These are phyloP conservation scores for Rutpela maculata DNA, from an alignment of 2,888 invertebrate species.

Conservation along the genomic window DNA sequence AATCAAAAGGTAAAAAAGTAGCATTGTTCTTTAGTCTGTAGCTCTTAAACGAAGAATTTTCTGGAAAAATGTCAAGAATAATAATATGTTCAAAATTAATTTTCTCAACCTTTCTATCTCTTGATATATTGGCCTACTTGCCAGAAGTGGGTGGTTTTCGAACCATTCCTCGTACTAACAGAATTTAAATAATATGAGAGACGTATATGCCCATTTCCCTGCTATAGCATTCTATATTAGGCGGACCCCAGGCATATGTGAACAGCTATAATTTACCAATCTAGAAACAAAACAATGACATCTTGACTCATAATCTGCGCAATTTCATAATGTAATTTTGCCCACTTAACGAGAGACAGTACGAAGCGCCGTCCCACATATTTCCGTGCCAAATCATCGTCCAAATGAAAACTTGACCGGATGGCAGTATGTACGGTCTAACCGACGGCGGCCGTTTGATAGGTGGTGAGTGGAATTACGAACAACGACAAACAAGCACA, in stretches of 20 bases:
- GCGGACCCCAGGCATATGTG: neutral
- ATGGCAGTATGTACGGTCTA: neutral
- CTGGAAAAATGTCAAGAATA: too few relatives aligned
- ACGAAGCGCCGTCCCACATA: conserved; percentile 10
- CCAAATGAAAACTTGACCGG: conserved; percentile 11
- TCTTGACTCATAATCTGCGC: conserved; percentile 20
- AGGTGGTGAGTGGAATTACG: conserved; percentile 19
- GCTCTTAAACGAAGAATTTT: too few relatives aligned
- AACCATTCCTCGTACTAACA: too few relatives aligned
- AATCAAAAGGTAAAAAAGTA: too few relatives aligned
- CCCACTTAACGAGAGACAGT: neutral
- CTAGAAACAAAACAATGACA: conserved; percentile 12
- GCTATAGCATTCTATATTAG: neutral
- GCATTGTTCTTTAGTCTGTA: too few relatives aligned
- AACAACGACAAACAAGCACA: conserved; percentile 7
- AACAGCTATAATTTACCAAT: conserved; percentile 15
- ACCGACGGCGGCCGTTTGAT: conserved; percentile 8
- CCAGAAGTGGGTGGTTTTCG: too few relatives aligned
- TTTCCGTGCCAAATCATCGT: conserved; percentile 23
- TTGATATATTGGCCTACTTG: too few relatives aligned
- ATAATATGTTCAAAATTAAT: too few relatives aligned
- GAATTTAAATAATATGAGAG: too few relatives aligned
- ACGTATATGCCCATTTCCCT: neutral
- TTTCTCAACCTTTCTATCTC: too few relatives aligned
- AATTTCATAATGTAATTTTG: conserved; percentile 16